Percentiles rank a stretch among this genome's conserved stretches.
Evolutionary conservation across 2,888 invertebrate genomes (phyloP).

Genomic region (Lasioglossum malachurum): DNA sequence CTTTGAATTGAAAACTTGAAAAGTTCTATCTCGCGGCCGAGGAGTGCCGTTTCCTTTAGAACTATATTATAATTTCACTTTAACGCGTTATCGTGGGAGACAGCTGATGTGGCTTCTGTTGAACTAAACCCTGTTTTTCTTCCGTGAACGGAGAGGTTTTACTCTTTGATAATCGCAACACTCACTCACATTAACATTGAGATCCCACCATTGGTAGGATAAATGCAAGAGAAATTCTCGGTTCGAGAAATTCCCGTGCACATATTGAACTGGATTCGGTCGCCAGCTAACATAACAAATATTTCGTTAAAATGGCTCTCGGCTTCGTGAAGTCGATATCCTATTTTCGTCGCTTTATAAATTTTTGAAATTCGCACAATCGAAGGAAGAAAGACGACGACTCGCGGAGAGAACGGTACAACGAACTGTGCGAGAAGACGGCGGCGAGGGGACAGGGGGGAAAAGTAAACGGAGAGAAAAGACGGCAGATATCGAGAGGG

Average conservation of each 20-base stretch:
- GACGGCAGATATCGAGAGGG: slow-evolving; percentile 29
- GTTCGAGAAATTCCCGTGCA: slow-evolving; percentile 31
- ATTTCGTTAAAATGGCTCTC: slow-evolving; percentile 32
- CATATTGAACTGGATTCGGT: slow-evolving; percentile 32
- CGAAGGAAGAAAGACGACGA: not conserved
- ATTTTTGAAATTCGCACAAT: slow-evolving; percentile 18
- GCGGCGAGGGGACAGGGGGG: not conserved
- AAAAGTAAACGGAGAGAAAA: slow-evolving; percentile 45
- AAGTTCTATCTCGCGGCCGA: slow-evolving; percentile 1
- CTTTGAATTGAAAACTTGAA: slow-evolving; percentile 26
- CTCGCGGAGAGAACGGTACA: not conserved
- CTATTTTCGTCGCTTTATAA: slow-evolving; percentile 25
- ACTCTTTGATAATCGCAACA: not conserved
- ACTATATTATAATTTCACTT: not conserved
- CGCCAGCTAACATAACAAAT: slow-evolving; percentile 11
- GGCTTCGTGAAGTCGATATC: slow-evolving; percentile 15
- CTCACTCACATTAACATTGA: not conserved
- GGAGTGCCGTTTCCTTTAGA: not conserved
- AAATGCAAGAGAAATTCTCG: not conserved
- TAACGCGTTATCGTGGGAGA: not conserved
- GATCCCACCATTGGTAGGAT: not conserved
- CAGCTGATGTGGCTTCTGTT: not conserved
- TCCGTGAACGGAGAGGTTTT: not conserved
- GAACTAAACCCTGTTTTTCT: too few species aligned
- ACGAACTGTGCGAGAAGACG: too few species aligned